Evolutionary conservation across 1,140 invertebrate species (phyloP).

Genomic region (Neodiprion lecontei): DNA sequence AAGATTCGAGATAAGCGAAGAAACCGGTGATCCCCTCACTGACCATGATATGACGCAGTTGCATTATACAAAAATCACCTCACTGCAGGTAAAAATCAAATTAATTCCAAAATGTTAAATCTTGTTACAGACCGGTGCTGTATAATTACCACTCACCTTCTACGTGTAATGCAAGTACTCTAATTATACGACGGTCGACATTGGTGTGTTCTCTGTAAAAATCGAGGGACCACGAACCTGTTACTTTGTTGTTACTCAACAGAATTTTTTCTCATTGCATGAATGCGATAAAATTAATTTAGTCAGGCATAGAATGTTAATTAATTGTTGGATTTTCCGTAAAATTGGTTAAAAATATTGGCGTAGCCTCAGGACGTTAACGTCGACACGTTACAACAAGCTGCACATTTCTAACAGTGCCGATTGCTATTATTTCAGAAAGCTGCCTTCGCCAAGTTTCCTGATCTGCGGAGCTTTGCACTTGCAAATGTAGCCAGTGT

Average conservation of each 20-base stretch:
- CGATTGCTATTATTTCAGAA: conserved; percentile 68
- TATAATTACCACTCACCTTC: too few relatives aligned
- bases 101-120: not conserved
- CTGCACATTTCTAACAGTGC: too few relatives aligned
- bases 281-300: too few relatives aligned
- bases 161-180: too few relatives aligned
- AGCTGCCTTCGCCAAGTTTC: conserved; percentile 92
- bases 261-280: not conserved
- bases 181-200: too few relatives aligned
- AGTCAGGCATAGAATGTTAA: too few relatives aligned
- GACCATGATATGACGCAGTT: conserved; percentile 92
- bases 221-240: conserved; percentile 12
- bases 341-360: too few relatives aligned
- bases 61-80: conserved; percentile 92
- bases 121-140: too few relatives aligned
- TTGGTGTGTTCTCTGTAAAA: not conserved
- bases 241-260: conserved; percentile 13
- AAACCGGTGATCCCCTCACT: conserved; percentile 92
- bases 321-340: too few relatives aligned
- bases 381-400: too few relatives aligned
- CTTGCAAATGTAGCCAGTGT: conserved; percentile 94
- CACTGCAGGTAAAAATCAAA: conserved; percentile 74
- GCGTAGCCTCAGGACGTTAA: too few relatives aligned
- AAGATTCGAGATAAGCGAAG: conserved; percentile 97
- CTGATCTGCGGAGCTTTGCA: conserved; percentile 85